Conservation (phyloP, 1,140 invertebrate species). For the Temnothorax nylanderi region DNA sequence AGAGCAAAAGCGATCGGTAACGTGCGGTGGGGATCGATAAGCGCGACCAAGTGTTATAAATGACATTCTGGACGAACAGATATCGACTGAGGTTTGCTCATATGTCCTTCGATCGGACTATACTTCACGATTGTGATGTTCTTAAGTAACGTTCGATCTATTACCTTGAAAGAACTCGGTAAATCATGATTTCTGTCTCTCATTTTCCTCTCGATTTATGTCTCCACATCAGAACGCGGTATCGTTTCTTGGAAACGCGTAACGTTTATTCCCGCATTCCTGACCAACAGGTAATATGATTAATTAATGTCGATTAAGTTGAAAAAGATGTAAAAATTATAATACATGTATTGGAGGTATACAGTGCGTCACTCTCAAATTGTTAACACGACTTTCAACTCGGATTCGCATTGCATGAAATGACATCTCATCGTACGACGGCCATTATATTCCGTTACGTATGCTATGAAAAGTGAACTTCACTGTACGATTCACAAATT, state of each 20-base stretch:
- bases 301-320: constrained; percentile 29
- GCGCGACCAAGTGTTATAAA: constrained; percentile 16
- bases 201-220: constrained; percentile 18
- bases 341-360: neutral
- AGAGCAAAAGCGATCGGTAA: constrained; percentile 39
- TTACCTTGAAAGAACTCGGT: constrained; percentile 44
- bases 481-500: constrained; percentile 9
- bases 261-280: neutral
- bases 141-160: constrained; percentile 42
- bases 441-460: constrained; percentile 22
- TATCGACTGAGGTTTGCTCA: constrained; percentile 35
- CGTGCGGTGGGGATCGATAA: constrained; percentile 17
- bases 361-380: neutral
- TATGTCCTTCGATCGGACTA: constrained; percentile 46
- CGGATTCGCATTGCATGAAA: constrained; percentile 34
- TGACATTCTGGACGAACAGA: constrained; percentile 7
- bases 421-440: constrained; percentile 16
- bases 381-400: constrained; percentile 46
- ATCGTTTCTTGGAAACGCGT: constrained; percentile 37
- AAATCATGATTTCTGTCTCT: constrained; percentile 49
- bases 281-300: neutral
- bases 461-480: neutral
- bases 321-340: constrained; percentile 21
- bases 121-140: constrained; percentile 52
- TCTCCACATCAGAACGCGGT: neutral